Conservation (phyloP, 2,797 vertebrate genomes). For the Antrozous pallidus region DNA sequence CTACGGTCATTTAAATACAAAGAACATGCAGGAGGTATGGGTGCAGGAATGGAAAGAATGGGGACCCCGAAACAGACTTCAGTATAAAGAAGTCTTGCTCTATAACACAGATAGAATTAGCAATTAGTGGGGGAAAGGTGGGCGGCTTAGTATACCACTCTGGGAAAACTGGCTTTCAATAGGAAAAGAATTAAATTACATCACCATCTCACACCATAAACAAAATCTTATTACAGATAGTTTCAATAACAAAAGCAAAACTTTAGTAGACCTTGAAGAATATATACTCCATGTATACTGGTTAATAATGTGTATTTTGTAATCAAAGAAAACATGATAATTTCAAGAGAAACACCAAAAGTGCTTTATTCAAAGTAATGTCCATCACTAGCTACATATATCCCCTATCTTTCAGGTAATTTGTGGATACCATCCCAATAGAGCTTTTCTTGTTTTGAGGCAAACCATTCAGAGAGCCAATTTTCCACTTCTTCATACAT, state of each 20-base stretch:
- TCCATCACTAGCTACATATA: too few relatives aligned
- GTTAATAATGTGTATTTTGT: too few relatives aligned
- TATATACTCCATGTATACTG: not conserved
- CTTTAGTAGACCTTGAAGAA: not conserved
- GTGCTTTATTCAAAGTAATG: too few relatives aligned
- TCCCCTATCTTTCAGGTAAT: too few relatives aligned
- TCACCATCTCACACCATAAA: not conserved
- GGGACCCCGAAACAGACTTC: not conserved
- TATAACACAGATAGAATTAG: not conserved
- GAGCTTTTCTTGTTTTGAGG: too few relatives aligned
- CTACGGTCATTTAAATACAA: slow-evolving; percentile 1
- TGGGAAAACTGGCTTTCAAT: not conserved
- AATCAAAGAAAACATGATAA: too few relatives aligned
- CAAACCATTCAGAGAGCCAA: too few relatives aligned
- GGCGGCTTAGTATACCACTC: not conserved
- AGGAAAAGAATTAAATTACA: not conserved
- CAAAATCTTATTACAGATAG: not conserved
- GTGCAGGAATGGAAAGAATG: not conserved
- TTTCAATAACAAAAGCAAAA: slow-evolving; percentile 1
- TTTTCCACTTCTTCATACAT: too few relatives aligned
- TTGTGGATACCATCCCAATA: too few relatives aligned
- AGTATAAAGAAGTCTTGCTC: not conserved
- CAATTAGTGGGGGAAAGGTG: not conserved
- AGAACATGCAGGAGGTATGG: not conserved
- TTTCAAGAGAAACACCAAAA: too few relatives aligned